Evolutionary conservation across 2,797 vertebrate species (phyloP).

Genomic region (Syndactyla subalaris): DNA sequence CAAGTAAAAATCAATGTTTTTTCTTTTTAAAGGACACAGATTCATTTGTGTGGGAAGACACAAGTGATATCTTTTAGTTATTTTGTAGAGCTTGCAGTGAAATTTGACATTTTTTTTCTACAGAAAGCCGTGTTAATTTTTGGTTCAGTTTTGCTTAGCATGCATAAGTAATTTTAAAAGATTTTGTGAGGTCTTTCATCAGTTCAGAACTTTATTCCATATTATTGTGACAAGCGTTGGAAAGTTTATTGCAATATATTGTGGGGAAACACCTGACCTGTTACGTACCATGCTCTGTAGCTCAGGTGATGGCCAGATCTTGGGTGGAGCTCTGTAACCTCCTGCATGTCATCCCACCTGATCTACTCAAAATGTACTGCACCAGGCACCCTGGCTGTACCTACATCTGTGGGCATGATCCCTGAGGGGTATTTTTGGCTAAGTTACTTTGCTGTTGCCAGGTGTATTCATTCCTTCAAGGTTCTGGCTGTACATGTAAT

Average conservation of each 20-base stretch:
- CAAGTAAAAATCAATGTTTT: neutral
- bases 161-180: neutral
- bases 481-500: neutral
- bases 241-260: neutral
- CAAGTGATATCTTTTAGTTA: neutral
- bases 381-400: neutral
- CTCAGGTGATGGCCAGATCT: neutral
- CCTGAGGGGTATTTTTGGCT: neutral
- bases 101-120: neutral
- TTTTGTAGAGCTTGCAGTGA: neutral
- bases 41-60: neutral
- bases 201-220: neutral
- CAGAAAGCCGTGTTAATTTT: neutral
- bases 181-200: neutral
- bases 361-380: neutral
- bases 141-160: neutral
- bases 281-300: rapidly evolving
- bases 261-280: neutral
- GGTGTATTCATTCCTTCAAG: neutral
- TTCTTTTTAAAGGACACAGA: neutral
- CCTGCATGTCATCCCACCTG: neutral
- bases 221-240: neutral
- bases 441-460: neutral
- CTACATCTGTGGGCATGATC: neutral
- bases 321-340: neutral